Conservation (phyloP, 2,797 vertebrate genomes). For the Schizopygopsis malacanthus region DNA sequence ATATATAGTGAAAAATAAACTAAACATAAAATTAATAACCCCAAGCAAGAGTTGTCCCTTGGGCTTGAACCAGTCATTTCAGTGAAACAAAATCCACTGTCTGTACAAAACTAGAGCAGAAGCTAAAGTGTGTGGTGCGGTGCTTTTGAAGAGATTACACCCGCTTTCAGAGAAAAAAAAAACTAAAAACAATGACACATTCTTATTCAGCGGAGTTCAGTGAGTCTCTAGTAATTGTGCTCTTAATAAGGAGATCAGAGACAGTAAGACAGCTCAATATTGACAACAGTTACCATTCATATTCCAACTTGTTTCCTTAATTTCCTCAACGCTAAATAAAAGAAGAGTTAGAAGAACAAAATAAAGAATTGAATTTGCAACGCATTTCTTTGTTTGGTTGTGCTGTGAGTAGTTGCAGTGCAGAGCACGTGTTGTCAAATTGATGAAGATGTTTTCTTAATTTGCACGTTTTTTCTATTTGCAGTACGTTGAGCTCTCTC, state of each 20-base stretch:
- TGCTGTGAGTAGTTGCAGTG: too few relatives aligned
- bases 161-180: conserved; percentile 62
- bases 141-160: conserved; percentile 65
- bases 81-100: neutral
- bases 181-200: conserved; percentile 65
- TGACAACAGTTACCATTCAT: conserved; percentile 18
- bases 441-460: too few relatives aligned
- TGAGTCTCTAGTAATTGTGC: conserved; percentile 72
- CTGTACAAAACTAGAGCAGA: conserved; percentile 56
- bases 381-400: neutral
- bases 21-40: conserved; percentile 29
- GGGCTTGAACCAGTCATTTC: conserved; percentile 17
- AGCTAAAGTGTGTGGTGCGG: conserved; percentile 62
- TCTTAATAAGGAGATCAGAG: conserved; percentile 68
- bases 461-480: too few relatives aligned
- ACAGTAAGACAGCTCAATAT: conserved; percentile 21
- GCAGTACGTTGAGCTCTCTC: too few relatives aligned
- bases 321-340: neutral
- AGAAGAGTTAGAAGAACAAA: neutral
- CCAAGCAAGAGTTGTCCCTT: conserved; percentile 11
- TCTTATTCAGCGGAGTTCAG: conserved; percentile 70
- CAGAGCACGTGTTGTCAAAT: too few relatives aligned
- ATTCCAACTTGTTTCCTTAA: conserved; percentile 26
- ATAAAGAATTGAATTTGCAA: too few relatives aligned
- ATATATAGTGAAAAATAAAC: neutral